phyloP scores from a whole-genome alignment of 2,888 invertebrate species.

The Drosophila kuntzei region DNA sequence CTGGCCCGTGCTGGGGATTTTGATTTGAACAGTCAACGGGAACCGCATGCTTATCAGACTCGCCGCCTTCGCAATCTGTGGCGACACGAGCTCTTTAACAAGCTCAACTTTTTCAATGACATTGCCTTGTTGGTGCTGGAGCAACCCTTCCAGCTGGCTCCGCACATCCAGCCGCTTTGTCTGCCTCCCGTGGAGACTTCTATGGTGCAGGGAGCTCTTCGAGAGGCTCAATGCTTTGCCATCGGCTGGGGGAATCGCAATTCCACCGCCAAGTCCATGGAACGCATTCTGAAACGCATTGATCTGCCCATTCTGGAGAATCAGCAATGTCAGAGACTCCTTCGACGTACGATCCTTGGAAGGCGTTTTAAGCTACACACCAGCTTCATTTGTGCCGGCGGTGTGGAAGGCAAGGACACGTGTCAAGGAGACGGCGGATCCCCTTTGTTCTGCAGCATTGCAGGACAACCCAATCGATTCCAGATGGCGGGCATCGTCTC shows the following conservation, averaged over 20 bases:
- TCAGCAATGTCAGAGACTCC: slow-evolving; percentile 83
- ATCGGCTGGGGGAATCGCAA: slow-evolving; percentile 77
- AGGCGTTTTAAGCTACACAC: slow-evolving; percentile 88
- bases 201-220: slow-evolving; percentile 80
- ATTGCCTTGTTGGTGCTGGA: slow-evolving; percentile 89
- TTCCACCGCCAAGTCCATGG: slow-evolving; percentile 83
- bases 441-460: slow-evolving; percentile 89
- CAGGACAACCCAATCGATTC: slow-evolving; percentile 74
- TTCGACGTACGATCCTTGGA: slow-evolving; percentile 89
- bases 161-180: slow-evolving; percentile 90
- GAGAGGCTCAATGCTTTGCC: slow-evolving; percentile 64
- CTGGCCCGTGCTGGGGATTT: slow-evolving; percentile 91
- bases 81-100: slow-evolving; percentile 86
- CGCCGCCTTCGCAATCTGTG: slow-evolving; percentile 86
- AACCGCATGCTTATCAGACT: slow-evolving; percentile 90
- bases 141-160: slow-evolving; percentile 87
- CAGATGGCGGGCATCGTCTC: slow-evolving; percentile 84
- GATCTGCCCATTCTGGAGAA: slow-evolving; percentile 89
- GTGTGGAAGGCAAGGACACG: slow-evolving; percentile 87
- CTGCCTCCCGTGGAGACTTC: slow-evolving; percentile 86
- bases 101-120: slow-evolving; percentile 90
- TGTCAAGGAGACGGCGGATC: slow-evolving; percentile 89
- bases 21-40: slow-evolving; percentile 90
- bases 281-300: slow-evolving; percentile 89
- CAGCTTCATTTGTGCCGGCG: slow-evolving; percentile 92